phyloP scores from a whole-genome alignment of 2,888 invertebrate genomes.

The Dicyrtoma fusca region DNA sequence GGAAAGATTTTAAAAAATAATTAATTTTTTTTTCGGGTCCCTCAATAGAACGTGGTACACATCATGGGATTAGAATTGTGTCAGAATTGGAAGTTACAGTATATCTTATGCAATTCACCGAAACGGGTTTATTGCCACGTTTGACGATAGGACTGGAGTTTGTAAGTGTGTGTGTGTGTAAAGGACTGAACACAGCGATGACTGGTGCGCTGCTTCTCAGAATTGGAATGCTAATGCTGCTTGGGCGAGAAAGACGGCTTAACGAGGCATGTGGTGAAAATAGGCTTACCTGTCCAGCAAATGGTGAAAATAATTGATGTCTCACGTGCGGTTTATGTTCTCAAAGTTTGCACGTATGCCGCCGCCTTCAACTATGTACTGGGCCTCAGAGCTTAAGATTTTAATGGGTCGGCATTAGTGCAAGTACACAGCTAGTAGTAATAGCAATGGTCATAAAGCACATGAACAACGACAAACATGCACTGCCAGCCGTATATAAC shows the following conservation, averaged over 20 bases:
- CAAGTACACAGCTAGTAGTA: too few relatives aligned
- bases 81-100: background rate
- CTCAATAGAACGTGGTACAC: background rate
- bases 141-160: too few relatives aligned
- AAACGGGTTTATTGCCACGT: slow-evolving; percentile 4
- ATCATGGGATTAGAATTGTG: background rate
- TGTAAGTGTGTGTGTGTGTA: too few relatives aligned
- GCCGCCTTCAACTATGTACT: slow-evolving; percentile 9
- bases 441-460: too few relatives aligned
- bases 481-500: too few relatives aligned
- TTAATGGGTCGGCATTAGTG: background rate
- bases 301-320: slow-evolving; percentile 32
- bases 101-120: slow-evolving; percentile 5
- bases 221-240: background rate
- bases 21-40: background rate
- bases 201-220: background rate
- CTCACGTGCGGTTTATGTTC: slow-evolving; percentile 31
- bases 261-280: slow-evolving; percentile 28
- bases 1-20: too few relatives aligned
- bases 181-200: too few relatives aligned
- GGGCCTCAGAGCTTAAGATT: background rate
- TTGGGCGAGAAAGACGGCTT: slow-evolving; percentile 10
- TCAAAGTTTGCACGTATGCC: slow-evolving; percentile 29
- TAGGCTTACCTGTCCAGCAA: slow-evolving; percentile 24
- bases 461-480: too few relatives aligned